Evolutionary conservation across 1,140 invertebrate genomes (phyloP).

Genomic region (Drosophila tani): DNA sequence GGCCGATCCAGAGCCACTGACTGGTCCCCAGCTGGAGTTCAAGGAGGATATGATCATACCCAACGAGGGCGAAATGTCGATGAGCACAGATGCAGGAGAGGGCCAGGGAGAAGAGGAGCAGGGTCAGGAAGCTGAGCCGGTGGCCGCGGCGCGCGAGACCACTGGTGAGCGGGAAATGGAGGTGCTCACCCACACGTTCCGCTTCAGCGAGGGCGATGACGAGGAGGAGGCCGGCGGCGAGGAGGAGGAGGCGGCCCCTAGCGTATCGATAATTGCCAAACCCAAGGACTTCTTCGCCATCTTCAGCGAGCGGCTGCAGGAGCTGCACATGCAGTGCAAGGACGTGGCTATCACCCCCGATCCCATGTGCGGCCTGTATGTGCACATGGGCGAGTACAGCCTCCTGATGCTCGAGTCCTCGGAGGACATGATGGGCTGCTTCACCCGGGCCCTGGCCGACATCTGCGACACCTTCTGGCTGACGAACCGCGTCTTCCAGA

Average conservation of each 20-base stretch:
- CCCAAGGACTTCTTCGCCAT: conserved; percentile 41
- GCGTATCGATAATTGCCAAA: neutral
- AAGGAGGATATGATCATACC: neutral
- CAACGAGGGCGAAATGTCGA: neutral
- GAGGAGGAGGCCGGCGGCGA: neutral
- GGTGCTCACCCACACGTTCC: conserved; percentile 51
- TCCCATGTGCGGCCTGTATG: conserved; percentile 63
- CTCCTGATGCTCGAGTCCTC: conserved; percentile 70
- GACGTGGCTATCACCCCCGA: conserved; percentile 44
- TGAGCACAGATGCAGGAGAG: neutral
- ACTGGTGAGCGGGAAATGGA: conserved; percentile 11
- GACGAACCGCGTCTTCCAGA: conserved; percentile 57
- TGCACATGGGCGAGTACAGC: conserved; percentile 74
- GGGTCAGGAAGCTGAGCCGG: neutral
- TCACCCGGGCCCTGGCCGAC: conserved; percentile 44
- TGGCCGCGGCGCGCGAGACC: neutral
- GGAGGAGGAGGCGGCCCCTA: neutral
- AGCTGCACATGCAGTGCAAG: conserved; percentile 39
- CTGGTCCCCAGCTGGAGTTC: neutral
- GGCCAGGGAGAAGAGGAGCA: neutral
- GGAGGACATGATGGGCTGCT: conserved; percentile 73
- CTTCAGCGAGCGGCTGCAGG: conserved; percentile 44
- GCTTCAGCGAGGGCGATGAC: conserved; percentile 21
- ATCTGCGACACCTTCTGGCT: conserved; percentile 47
- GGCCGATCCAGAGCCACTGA: neutral